Evolutionary conservation across 2,888 invertebrate genomes (phyloP).

Genomic region (Caenorhabditis sp.): DNA sequence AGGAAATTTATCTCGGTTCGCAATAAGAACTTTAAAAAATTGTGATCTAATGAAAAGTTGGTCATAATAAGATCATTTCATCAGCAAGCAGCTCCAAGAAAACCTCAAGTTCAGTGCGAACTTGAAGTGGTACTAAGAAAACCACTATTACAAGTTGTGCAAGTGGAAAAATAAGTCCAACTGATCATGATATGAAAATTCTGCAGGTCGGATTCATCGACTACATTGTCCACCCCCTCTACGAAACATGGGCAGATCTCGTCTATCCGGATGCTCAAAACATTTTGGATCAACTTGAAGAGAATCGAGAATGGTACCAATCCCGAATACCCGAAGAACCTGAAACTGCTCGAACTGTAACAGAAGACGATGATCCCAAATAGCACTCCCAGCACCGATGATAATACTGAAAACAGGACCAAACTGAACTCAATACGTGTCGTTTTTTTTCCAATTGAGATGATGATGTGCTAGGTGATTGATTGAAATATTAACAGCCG

Average conservation of each 20-base stretch:
- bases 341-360: constrained; percentile 67
- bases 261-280: constrained; percentile 99
- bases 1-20: no score
- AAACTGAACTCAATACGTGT: constrained; percentile 53
- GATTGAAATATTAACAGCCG: constrained; percentile 19
- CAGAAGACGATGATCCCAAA: constrained; percentile 52
- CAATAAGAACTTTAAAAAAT: no score
- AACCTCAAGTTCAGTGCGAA: no score
- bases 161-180: no score
- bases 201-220: constrained; percentile 96
- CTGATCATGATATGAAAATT: background rate
- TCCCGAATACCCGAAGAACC: constrained; percentile 81
- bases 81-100: no score
- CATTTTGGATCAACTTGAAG: constrained; percentile 96
- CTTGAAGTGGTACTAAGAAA: no score
- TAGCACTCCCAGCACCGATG: constrained; percentile 10
- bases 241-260: constrained; percentile 99
- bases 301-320: constrained; percentile 88
- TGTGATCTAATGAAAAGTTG: no score
- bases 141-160: no score
- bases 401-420: constrained; percentile 27
- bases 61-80: no score
- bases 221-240: constrained; percentile 98
- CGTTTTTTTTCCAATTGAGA: constrained; percentile 31
- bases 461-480: constrained; percentile 47